A percentile compares a stretch with the other conserved stretches of the same genome.
Conservation (phyloP, 2,888 invertebrate species). For the Steromphala cineraria region DNA sequence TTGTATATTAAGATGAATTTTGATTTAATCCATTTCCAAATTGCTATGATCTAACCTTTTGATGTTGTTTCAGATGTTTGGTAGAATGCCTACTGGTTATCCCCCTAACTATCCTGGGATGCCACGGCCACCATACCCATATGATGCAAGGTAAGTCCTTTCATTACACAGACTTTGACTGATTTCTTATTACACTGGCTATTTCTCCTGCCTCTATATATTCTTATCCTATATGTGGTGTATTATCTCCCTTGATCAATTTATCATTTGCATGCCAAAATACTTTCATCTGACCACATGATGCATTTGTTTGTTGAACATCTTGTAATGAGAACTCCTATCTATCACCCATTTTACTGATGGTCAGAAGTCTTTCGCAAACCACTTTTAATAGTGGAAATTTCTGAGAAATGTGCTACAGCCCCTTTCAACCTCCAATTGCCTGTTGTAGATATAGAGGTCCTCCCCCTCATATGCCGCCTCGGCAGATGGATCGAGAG, state of each 20-base stretch:
- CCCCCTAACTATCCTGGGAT: constrained; percentile 73
- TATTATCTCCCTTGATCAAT: too few relatives aligned
- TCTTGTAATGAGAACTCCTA: neutral
- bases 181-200: too few relatives aligned
- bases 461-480: constrained; percentile 66
- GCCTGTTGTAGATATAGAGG: constrained; percentile 53
- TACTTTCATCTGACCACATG: neutral
- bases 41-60: neutral
- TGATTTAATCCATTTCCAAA: too few relatives aligned
- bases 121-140: constrained; percentile 71
- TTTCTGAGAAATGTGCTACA: too few relatives aligned
- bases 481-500: constrained; percentile 38
- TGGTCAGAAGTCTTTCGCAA: neutral
- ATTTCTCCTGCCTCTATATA: too few relatives aligned
- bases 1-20: neutral
- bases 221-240: too few relatives aligned
- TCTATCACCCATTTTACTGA: neutral
- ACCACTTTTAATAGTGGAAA: neutral
- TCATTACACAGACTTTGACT: too few relatives aligned
- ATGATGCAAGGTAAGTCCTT: constrained; percentile 62
- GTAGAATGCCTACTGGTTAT: constrained; percentile 71
- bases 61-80: constrained; percentile 70
- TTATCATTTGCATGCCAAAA: too few relatives aligned
- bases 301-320: neutral
- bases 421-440: too few relatives aligned